Evolutionary conservation across 2,888 invertebrate species (phyloP), one percentile per base, ranked within the genome.

Genomic region (Imbricaverruca yamaguchii): DNA sequence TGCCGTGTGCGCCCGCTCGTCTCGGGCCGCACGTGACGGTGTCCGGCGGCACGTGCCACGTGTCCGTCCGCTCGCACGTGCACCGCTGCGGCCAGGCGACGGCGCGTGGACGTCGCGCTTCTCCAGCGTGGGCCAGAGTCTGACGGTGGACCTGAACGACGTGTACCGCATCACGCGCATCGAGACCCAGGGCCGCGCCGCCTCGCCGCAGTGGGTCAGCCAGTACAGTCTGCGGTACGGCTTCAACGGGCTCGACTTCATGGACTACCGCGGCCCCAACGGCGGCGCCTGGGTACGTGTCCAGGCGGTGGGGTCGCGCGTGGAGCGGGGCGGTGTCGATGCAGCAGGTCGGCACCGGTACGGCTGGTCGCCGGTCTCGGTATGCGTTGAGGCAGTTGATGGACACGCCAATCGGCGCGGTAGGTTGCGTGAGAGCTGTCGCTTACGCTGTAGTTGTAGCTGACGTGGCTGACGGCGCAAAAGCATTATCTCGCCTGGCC

Each of bases 171-270:
- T 98, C 85, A 96, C 96, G 63, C 90, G 93, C 84, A 93, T 97
- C 82, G 93, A 93, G 84, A 94, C 96, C 56, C 95, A 95, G 87
- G 98, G 98, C 84, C 91, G 97, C 82, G 92, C 94, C 6, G 94
- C 94, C 86, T 93, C 94, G 83, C 92, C 92, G 85, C 97, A 98
- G 88, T 98, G 92, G 89, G 95, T 98, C 82, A 93, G 93, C 88
- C 97, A 98, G 88, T 98, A 94, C 88, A 92, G 93, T 87, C 92
- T 98, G 86, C 94, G 95, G 89, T 98, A 95, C 89, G 95, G 96
- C 84, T 93, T 93, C 85, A 95, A 95, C 86, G 95, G 94, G 83
- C 91, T 93, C 86, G 96, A 96, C 89, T 96, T 93, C 88, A 92
- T 93, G 82, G 93, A 93, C 87, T 96, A 93, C 89, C 95, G 95